A percentile compares a stretch with the other conserved stretches of the same genome.
Evolutionary conservation across 2,113 vertebrate species (phyloP).

Genomic region (Neolamprologus variostigma): DNA sequence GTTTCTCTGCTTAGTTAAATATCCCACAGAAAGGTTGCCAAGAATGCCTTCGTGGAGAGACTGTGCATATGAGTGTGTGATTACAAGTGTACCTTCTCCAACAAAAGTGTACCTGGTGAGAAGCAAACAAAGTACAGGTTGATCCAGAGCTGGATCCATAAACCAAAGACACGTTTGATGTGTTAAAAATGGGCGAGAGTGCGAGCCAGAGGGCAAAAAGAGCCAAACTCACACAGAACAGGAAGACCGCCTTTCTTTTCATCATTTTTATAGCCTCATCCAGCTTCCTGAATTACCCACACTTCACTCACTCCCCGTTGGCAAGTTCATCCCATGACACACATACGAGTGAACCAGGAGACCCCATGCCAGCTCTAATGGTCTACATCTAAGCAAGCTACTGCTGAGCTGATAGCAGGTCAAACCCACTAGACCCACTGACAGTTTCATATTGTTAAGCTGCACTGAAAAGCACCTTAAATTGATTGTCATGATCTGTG

Average conservation of each 20-base stretch:
- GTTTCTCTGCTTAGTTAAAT: slow-evolving; percentile 1
- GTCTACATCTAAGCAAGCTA: slow-evolving; percentile 19
- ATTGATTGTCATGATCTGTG: neutral
- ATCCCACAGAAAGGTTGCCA: slow-evolving; percentile 9
- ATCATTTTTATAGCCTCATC: slow-evolving; percentile 64
- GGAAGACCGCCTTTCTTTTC: slow-evolving; percentile 64
- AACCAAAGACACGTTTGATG: slow-evolving; percentile 56
- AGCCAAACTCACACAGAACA: slow-evolving; percentile 30
- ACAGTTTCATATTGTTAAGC: neutral
- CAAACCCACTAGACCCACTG: neutral
- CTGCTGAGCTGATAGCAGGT: slow-evolving; percentile 22
- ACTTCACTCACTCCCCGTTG: slow-evolving; percentile 29
- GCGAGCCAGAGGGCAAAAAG: slow-evolving; percentile 34
- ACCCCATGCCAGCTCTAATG: slow-evolving; percentile 13
- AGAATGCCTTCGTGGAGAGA: neutral
- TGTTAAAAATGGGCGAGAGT: slow-evolving; percentile 31
- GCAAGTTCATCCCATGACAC: slow-evolving; percentile 30
- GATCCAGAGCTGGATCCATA: slow-evolving; percentile 37
- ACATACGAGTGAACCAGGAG: neutral
- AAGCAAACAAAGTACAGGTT: slow-evolving; percentile 15
- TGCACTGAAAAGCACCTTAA: neutral
- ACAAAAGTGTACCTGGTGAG: slow-evolving; percentile 32
- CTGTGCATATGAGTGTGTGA: slow-evolving; percentile 6
- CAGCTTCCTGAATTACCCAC: slow-evolving; percentile 56
- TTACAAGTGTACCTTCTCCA: slow-evolving; percentile 8